Conservation (phyloP, 2,113 vertebrate species). For the Muntiacus reevesi region DNA sequence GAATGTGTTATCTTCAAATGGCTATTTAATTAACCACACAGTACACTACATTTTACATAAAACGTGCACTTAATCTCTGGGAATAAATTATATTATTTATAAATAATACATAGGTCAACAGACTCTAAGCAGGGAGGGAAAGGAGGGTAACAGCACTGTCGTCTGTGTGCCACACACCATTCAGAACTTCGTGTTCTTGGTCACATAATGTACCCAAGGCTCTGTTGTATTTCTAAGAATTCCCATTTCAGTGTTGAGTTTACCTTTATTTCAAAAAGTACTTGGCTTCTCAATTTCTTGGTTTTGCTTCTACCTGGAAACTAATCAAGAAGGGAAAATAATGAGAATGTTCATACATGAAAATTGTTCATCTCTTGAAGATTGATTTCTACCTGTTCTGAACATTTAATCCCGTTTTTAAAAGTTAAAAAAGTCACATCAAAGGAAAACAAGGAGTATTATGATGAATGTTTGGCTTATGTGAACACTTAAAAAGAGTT, state of each 20-base stretch:
- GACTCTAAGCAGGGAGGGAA: constrained; percentile 58
- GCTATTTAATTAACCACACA: constrained; percentile 17
- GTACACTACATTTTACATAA: constrained; percentile 15
- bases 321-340: background rate
- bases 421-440: background rate
- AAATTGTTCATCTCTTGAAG: background rate
- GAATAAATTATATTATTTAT: constrained; percentile 42
- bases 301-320: constrained; percentile 51
- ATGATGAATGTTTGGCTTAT: constrained; percentile 46
- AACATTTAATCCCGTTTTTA: constrained; percentile 13
- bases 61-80: constrained; percentile 51
- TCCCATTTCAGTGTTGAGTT: constrained; percentile 10
- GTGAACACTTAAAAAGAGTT: constrained; percentile 33
- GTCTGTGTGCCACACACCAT: constrained; percentile 5
- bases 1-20: constrained; percentile 30
- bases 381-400: background rate
- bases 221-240: constrained; percentile 44
- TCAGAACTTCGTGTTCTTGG: background rate
- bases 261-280: constrained; percentile 16
- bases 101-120: constrained; percentile 15
- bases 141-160: constrained; percentile 37
- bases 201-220: background rate
- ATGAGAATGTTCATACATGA: constrained; percentile 46
- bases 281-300: background rate
- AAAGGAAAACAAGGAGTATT: constrained; percentile 35